Evolutionary conservation across 2,113 vertebrate species (phyloP), one percentile per base, ranked within the genome.

Genomic region (Pandion haliaetus): DNA sequence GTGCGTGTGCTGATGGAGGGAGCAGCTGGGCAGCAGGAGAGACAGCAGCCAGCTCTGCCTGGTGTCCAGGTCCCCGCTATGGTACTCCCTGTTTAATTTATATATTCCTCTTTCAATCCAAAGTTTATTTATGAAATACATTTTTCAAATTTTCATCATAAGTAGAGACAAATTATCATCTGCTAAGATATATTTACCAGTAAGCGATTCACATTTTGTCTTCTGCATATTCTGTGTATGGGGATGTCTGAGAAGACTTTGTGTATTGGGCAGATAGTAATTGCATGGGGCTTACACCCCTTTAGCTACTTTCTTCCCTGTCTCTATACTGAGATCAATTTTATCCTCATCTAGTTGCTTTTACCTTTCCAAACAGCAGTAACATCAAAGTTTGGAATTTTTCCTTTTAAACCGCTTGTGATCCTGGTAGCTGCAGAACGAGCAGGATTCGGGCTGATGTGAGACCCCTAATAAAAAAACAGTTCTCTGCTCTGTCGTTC

Each of bases 221-320:
- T 66, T 28, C 61, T 23, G 3, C 0, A 0, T 18, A 1, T 50
- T 38, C 36, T 34, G 31, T 9, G 6, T 34, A 3, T 6, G 23
- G 17, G 58, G 58, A 15, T 63, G 44, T 12, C 50, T 5, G 14
- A 44, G 65, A 23, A 26, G 24, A 40, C 44, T 16, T 44, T 19
- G 25, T 10, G 17, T 16, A 3, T 29, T 9, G 3, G 38, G 45
- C 15, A 14, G 61, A 13, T 18, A 17, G 70, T 32, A 38, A 26
- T 6, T 61, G 34, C 26, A 1, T 3, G 24, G 24, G 58, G 9
- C 42, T 69, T 20, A 25, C 21, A 12, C 20, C 55, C n/a, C 36
- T 42, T 49, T 20, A 36, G n/a, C 54, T 36, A 14, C 72, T 6
- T 29, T 6, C 21, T 44, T 25, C 58, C 23, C 36, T 24, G 0